phyloP scores from a whole-genome alignment of 2,797 vertebrate genomes.

The Chaetodon trifasciatus region DNA sequence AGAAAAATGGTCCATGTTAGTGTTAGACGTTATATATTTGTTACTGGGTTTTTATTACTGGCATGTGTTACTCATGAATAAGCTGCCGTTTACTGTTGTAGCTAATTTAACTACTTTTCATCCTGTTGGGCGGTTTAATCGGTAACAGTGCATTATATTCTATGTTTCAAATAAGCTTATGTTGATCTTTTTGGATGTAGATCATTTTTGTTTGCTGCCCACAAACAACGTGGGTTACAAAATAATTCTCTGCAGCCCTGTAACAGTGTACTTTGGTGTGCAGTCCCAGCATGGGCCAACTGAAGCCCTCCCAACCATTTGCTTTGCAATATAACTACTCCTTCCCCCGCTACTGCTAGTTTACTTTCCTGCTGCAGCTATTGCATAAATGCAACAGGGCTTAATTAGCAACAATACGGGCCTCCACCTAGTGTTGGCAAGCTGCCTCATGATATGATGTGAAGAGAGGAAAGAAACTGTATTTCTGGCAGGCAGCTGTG shows the following conservation, averaged over 20 bases:
- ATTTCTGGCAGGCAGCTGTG: conserved; percentile 35
- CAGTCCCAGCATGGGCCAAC: background rate
- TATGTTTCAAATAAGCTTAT: background rate
- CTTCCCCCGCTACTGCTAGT: conserved; percentile 8
- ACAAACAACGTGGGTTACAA: background rate
- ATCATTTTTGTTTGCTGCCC: background rate
- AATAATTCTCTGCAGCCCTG: conserved; percentile 7
- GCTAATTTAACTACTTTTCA: background rate
- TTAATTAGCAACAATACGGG: conserved; percentile 51
- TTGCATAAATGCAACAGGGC: conserved; percentile 46
- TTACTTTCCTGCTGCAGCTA: conserved; percentile 28
- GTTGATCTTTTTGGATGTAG: background rate
- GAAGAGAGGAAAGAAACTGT: conserved; percentile 29
- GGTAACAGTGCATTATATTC: background rate
- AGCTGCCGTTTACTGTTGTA: background rate
- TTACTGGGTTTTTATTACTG: background rate
- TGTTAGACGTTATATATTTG: no score
- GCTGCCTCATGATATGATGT: conserved; percentile 27
- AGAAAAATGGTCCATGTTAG: background rate
- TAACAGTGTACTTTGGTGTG: background rate
- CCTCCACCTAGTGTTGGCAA: conserved; percentile 48
- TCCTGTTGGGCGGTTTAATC: background rate
- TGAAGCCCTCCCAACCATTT: conserved; percentile 14
- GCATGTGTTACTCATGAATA: background rate
- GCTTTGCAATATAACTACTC: conserved; percentile 9